Evolutionary conservation across 1,140 invertebrate species (phyloP).

Genomic region (Brachionus plicatilis): DNA sequence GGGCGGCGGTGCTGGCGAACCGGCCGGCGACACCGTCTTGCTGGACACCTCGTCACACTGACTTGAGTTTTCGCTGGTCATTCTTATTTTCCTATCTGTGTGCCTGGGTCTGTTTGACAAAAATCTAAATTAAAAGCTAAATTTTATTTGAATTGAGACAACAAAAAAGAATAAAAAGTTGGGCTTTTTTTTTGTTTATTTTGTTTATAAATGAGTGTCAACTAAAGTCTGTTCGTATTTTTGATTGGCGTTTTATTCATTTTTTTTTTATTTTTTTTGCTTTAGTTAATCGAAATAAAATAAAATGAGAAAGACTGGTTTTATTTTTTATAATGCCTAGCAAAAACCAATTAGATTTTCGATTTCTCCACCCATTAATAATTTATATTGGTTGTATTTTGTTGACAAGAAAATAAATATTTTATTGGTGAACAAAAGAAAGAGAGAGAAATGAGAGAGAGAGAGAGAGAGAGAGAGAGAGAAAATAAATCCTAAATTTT

Average conservation of each 20-base stretch:
- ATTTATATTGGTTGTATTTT: neutral
- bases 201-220: neutral
- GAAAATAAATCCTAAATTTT: neutral
- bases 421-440: slow-evolving; percentile 5
- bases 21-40: neutral
- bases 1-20: neutral
- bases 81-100: neutral
- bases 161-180: neutral
- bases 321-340: neutral
- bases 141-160: neutral
- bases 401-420: slow-evolving; percentile 13
- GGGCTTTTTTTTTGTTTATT: neutral
- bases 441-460: neutral
- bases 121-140: neutral
- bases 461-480: neutral
- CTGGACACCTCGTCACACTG: neutral
- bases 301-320: neutral
- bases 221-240: neutral
- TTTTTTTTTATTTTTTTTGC: neutral
- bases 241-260: neutral
- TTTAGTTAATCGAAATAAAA: neutral
- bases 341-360: slow-evolving; percentile 25
- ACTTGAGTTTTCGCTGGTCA: neutral
- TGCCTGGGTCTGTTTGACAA: neutral
- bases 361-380: slow-evolving; percentile 28